Evolutionary conservation across 2,113 vertebrate species (phyloP), one percentile per base, ranked within the genome.

Genomic region (Orientallactaga bullata): DNA sequence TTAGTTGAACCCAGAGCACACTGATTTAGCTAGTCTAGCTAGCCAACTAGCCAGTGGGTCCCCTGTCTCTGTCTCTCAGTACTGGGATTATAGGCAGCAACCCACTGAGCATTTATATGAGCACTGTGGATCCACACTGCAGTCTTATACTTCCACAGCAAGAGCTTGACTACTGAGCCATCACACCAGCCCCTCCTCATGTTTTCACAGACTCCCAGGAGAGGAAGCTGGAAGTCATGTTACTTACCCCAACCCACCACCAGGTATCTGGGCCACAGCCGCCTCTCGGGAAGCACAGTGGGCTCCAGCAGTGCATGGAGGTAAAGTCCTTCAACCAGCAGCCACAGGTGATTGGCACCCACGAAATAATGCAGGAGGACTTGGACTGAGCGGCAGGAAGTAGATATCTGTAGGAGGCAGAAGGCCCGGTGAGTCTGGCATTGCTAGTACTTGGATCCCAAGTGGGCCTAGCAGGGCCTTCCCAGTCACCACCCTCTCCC

Each of bases 301-400:
- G 99, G 99, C 93, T 99, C 99, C 95, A 99, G 94, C 28, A 99
- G 97, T 0, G 98, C 98, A 9, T 99, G 98, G 71, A 99, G 99
- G 71, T 99, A 99, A 89, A 99, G 98, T 9, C 99, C 99, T 98
- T 99, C 99, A 4, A 99, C 99, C 88, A 99, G 96, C 0, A 99
- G 98, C 99, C 99, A 99, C 63, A 99, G 99, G 96, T 98, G 99
- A 97, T 99, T 99, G 96, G 99, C 98, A 2, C 99, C 99, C 90
- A 99, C 98, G 77, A 99, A 99, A 97, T 99, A 99, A 85, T 99
- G 99, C 99, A 99, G 98, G 85, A 98, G 98, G 78, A 99, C 98
- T 89, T 98, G 99, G 58, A 98, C 98, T 0, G 98, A 97, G 91
- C 98, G 99, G 96, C 99, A 99, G 84, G 99, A 94, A 98, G 72